Evolutionary conservation across 1,140 invertebrate genomes (phyloP).

Genomic region (Cecropterus lyciades): DNA sequence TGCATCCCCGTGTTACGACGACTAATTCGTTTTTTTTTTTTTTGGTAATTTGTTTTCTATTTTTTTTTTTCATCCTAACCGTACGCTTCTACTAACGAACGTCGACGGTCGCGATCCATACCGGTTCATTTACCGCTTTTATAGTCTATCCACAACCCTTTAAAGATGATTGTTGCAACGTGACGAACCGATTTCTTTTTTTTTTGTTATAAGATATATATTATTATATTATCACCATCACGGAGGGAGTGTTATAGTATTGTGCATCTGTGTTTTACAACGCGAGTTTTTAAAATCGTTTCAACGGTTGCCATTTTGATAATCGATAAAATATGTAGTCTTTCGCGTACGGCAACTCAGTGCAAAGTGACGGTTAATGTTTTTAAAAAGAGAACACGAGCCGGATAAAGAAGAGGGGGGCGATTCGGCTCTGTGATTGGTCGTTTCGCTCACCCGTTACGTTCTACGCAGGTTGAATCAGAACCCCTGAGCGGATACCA

Average conservation of each 20-base stretch:
- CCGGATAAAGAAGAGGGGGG: constrained; percentile 72
- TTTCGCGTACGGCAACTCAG: constrained; percentile 44
- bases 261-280: constrained; percentile 74
- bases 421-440: constrained; percentile 62
- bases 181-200: constrained; percentile 56
- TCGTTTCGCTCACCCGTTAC: constrained; percentile 73
- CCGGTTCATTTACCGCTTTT: constrained; percentile 54
- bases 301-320: neutral
- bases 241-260: constrained; percentile 78
- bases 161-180: constrained; percentile 65
- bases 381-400: constrained; percentile 53
- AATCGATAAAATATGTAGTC: neutral
- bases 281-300: constrained; percentile 43
- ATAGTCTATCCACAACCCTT: constrained; percentile 82
- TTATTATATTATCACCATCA: constrained; percentile 45
- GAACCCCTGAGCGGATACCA: constrained; percentile 63
- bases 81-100: constrained; percentile 78
- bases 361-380: constrained; percentile 33
- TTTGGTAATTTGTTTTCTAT: constrained; percentile 16
- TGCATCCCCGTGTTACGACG: constrained; percentile 75
- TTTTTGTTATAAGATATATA: constrained; percentile 6
- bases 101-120: constrained; percentile 60
- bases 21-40: constrained; percentile 41
- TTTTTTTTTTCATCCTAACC: constrained; percentile 58
- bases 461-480: constrained; percentile 82